These are phyloP conservation scores for Sturmia bella DNA, from an alignment of 2,888 invertebrate species.

Conservation along the genomic window DNA sequence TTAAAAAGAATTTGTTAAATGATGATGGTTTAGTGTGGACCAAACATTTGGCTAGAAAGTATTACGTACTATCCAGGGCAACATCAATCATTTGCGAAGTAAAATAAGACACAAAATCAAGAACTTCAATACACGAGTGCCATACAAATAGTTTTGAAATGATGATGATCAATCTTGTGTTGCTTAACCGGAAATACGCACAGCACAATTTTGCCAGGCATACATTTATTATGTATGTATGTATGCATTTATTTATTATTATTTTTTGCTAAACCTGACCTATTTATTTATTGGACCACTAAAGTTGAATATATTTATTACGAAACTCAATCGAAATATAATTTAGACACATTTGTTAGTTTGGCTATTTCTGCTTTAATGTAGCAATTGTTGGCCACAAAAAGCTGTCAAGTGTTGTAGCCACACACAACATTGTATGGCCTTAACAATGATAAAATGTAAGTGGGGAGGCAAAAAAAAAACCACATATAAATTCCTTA, in stretches of 20 bases:
- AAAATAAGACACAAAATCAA: conserved; percentile 35
- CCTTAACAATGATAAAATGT: background rate
- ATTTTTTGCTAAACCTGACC: conserved; percentile 43
- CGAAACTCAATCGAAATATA: background rate
- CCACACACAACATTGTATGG: conserved; percentile 35
- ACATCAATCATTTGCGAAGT: conserved; percentile 61
- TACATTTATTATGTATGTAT: too few relatives aligned
- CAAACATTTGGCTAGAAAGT: background rate
- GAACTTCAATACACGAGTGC: conserved; percentile 11
- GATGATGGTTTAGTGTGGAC: conserved; percentile 5
- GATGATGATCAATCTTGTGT: conserved; percentile 50
- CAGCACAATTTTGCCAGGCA: conserved; percentile 19
- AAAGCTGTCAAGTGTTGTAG: conserved; percentile 48
- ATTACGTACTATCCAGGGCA: conserved; percentile 6
- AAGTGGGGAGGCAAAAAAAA: background rate
- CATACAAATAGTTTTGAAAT: conserved; percentile 28
- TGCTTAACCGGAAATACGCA: background rate
- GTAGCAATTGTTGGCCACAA: conserved; percentile 53
- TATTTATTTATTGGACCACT: conserved; percentile 1
- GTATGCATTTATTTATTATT: background rate
- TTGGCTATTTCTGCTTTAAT: conserved; percentile 25
- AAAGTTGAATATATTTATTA: too few relatives aligned
- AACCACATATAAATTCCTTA: conserved; percentile 23
- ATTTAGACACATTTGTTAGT: conserved; percentile 1
- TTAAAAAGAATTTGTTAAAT: conserved; percentile 27